Conservation (phyloP, 2,113 vertebrate genomes). For the Oreotragus oreotragus region DNA sequence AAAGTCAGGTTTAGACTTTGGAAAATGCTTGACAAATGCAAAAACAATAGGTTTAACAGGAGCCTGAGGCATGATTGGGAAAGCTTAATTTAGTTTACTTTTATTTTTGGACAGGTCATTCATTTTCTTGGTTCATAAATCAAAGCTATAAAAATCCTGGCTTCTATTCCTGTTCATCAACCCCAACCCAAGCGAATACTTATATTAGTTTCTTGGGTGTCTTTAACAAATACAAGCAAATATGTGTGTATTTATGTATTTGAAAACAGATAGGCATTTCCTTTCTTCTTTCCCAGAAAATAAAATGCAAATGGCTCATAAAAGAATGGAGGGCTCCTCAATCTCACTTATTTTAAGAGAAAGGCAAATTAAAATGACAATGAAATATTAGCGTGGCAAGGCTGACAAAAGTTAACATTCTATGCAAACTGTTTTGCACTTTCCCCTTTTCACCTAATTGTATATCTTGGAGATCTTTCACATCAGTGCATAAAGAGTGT, state of each 20-base stretch:
- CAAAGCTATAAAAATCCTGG: not conserved
- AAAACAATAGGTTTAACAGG: not conserved
- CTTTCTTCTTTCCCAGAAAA: not conserved
- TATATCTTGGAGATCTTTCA: slow-evolving; percentile 16
- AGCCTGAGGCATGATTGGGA: not conserved
- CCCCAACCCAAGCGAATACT: not conserved
- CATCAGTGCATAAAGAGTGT: not conserved
- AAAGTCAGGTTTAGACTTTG: not conserved
- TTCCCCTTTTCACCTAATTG: not conserved
- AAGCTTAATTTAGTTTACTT: not conserved
- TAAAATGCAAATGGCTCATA: not conserved
- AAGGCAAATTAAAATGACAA: not conserved
- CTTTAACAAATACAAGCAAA: not conserved
- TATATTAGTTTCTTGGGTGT: not conserved
- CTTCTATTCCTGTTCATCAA: not conserved
- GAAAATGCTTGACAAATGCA: not conserved
- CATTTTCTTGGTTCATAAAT: not conserved
- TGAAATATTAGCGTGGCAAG: not conserved
- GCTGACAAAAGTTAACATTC: not conserved
- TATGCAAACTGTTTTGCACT: not conserved
- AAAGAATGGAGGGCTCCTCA: not conserved
- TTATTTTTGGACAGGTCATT: not conserved
- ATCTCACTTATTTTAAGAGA: not conserved
- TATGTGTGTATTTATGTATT: not conserved
- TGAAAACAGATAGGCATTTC: not conserved